Percentiles rank a stretch among this genome's conserved stretches.
Conservation (phyloP, 2,888 invertebrate species). For the Patella ulyssiponensis region DNA sequence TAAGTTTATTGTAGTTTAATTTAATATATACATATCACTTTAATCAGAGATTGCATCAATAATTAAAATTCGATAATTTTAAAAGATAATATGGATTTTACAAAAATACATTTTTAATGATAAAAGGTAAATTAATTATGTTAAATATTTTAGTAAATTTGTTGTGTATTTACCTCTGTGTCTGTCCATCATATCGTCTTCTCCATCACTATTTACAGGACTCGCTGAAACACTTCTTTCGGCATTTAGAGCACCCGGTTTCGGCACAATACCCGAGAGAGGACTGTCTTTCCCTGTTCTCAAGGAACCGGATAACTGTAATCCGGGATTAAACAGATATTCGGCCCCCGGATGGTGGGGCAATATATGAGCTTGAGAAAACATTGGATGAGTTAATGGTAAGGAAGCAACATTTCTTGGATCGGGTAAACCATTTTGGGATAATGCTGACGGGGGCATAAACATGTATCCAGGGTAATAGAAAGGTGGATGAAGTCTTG, state of each 20-base stretch:
- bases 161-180: background rate
- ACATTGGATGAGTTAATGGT: slow-evolving; percentile 19
- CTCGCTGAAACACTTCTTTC: slow-evolving; percentile 10
- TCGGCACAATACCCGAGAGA: background rate
- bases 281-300: background rate
- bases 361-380: slow-evolving; percentile 22
- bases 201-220: slow-evolving; percentile 14
- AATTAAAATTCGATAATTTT: too few relatives aligned
- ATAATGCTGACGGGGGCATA: slow-evolving; percentile 42
- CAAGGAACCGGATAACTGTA: background rate
- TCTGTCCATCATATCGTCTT: slow-evolving; percentile 16
- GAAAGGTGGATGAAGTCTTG: slow-evolving; percentile 45
- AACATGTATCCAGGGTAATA: slow-evolving; percentile 50
- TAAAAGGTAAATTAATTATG: too few relatives aligned
- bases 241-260: slow-evolving; percentile 17
- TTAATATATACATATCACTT: too few relatives aligned
- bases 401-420: slow-evolving; percentile 20
- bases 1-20: too few relatives aligned
- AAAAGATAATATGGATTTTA: too few relatives aligned
- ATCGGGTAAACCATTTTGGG: slow-evolving; percentile 23
- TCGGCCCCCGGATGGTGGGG: background rate
- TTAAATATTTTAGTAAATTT: too few relatives aligned
- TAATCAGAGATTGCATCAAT: too few relatives aligned
- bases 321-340: background rate
- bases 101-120: too few relatives aligned